Conservation (phyloP, 92 coral and sea anemone species). For the Paramuricea clavata region DNA sequence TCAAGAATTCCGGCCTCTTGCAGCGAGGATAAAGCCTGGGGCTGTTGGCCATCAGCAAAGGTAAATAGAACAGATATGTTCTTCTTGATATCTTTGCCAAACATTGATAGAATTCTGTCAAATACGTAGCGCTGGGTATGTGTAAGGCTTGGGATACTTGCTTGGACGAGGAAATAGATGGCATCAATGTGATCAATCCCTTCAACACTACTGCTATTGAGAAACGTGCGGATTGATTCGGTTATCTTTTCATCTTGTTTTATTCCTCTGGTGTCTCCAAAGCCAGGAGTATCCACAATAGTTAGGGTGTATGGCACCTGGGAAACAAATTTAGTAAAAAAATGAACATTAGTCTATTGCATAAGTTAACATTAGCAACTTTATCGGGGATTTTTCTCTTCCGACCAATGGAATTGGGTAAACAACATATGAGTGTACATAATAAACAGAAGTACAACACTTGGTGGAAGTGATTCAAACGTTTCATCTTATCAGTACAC, state of each 20-base stretch:
- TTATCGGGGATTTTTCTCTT: too few relatives aligned
- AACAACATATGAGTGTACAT: too few relatives aligned
- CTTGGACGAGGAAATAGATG: constrained; percentile 55
- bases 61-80: constrained; percentile 57
- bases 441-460: too few relatives aligned
- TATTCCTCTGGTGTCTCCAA: constrained; percentile 66
- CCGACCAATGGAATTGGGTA: too few relatives aligned
- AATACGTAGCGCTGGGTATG: constrained; percentile 63
- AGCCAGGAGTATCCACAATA: constrained; percentile 61
- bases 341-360: not conserved
- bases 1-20: constrained; percentile 47
- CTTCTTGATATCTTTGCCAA: constrained; percentile 66
- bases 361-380: not conserved
- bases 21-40: constrained; percentile 58
- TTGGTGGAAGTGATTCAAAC: too few relatives aligned
- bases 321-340: too few relatives aligned
- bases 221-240: constrained; percentile 41
- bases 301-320: constrained; percentile 53
- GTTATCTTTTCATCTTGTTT: constrained; percentile 43
- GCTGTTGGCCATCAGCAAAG: constrained; percentile 57
- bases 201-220: constrained; percentile 43
- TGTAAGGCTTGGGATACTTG: constrained; percentile 61
- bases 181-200: constrained; percentile 66
- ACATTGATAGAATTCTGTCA: constrained; percentile 62
- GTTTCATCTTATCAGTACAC: too few relatives aligned